These are phyloP conservation scores for Sternotherus odoratus DNA, from an alignment of 2,797 vertebrate genomes.

Conservation along the genomic window DNA sequence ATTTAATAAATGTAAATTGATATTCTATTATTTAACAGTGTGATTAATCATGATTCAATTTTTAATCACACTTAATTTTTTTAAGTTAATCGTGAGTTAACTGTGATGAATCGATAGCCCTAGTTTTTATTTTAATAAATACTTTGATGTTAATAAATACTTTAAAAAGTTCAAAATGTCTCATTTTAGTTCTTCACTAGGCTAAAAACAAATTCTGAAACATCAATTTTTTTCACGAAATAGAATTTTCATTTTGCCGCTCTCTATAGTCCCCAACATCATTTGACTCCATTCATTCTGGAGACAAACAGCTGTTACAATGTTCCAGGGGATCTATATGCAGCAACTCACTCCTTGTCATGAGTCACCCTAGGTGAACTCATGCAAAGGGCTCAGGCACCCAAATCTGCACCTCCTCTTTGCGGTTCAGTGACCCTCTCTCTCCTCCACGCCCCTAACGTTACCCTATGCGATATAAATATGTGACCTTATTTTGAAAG, in stretches of 20 bases:
- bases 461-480: conserved; percentile 62
- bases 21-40: too few species aligned
- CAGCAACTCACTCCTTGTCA: background rate
- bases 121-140: too few species aligned
- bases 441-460: conserved; percentile 25
- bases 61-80: too few species aligned
- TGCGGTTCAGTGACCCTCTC: background rate
- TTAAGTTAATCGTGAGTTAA: too few species aligned
- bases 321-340: background rate
- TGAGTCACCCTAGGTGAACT: background rate
- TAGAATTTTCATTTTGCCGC: background rate
- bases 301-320: background rate
- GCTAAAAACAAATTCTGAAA: background rate
- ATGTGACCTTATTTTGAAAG: conserved; percentile 66
- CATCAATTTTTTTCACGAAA: background rate
- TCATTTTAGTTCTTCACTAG: background rate
- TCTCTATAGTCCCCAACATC: background rate
- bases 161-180: too few species aligned
- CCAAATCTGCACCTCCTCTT: background rate
- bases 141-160: too few species aligned
- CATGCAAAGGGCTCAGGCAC: background rate
- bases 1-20: too few species aligned
- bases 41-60: too few species aligned
- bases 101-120: too few species aligned
- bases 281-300: background rate